A percentile compares a stretch with the other conserved stretches of the same genome.
Evolutionary conservation across 2,113 vertebrate genomes (phyloP).

Genomic region (Myodes glareolus): DNA sequence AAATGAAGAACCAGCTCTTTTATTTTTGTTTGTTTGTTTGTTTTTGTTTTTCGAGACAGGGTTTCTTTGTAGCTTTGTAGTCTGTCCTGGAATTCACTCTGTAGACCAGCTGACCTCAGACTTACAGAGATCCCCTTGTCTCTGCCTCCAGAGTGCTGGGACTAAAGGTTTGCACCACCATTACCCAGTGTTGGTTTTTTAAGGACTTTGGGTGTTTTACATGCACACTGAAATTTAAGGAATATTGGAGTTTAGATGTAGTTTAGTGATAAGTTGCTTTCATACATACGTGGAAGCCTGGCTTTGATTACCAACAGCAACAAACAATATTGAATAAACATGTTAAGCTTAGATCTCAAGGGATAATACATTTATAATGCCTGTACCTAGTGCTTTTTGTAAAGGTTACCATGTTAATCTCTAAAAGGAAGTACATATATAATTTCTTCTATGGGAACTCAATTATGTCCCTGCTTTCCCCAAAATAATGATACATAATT

Average conservation of each 20-base stretch:
- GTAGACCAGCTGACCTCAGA: too few species aligned
- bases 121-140: too few species aligned
- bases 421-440: background rate
- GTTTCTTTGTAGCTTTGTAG: too few species aligned
- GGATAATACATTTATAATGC: background rate
- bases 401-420: background rate
- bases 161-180: too few species aligned
- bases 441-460: background rate
- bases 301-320: background rate
- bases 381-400: background rate
- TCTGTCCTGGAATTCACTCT: too few species aligned
- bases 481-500: background rate
- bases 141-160: too few species aligned
- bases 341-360: background rate
- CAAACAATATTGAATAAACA: background rate
- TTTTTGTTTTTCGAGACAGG: too few species aligned
- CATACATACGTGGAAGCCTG: background rate
- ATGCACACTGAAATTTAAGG: background rate
- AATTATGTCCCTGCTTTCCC: background rate
- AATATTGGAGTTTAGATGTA: background rate
- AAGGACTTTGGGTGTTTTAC: background rate
- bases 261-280: background rate
- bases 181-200: background rate
- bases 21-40: too few species aligned
- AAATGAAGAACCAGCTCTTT: background rate